Evolutionary conservation across 2,888 invertebrate genomes (phyloP).

Genomic region (Serripes groenlandicus): DNA sequence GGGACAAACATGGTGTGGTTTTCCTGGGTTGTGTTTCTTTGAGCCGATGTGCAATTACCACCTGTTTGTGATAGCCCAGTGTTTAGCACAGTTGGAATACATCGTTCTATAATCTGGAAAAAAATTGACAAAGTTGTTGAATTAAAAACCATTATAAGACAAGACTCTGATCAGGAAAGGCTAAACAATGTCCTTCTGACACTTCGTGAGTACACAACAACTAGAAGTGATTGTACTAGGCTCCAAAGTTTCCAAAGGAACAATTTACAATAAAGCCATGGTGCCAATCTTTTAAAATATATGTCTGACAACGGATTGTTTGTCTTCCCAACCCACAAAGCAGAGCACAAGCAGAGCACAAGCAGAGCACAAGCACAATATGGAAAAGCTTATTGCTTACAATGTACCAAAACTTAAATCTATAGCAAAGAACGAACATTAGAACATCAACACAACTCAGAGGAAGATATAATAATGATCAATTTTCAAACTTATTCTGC

Average conservation of each 20-base stretch:
- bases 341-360: too few species aligned
- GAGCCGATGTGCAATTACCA: slow-evolving; percentile 66
- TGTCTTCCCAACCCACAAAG: slow-evolving; percentile 29
- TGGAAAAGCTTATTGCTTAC: slow-evolving; percentile 18
- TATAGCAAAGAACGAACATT: too few species aligned
- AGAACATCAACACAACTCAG: too few species aligned
- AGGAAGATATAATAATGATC: too few species aligned
- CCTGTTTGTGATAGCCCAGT: slow-evolving; percentile 66
- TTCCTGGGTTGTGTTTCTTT: slow-evolving; percentile 68
- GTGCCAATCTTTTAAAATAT: not conserved
- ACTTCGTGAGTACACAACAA: slow-evolving; percentile 37
- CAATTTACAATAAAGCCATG: not conserved
- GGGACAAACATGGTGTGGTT: slow-evolving; percentile 40
- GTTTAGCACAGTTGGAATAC: slow-evolving; percentile 36
- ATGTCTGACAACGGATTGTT: slow-evolving; percentile 26
- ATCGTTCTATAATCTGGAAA: slow-evolving; percentile 56
- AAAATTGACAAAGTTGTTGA: slow-evolving; percentile 36
- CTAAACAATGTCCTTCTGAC: slow-evolving; percentile 34
- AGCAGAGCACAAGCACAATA: slow-evolving; percentile 48
- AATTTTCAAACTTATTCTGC: too few species aligned
- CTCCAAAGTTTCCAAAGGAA: slow-evolving; percentile 25
- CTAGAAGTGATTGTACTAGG: too few species aligned
- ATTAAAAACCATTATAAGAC: slow-evolving; percentile 45
- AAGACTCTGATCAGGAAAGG: slow-evolving; percentile 36
- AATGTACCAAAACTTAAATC: too few species aligned